phyloP scores from a whole-genome alignment of 2,797 vertebrate species.

The Muraenolepis orangiensis region DNA sequence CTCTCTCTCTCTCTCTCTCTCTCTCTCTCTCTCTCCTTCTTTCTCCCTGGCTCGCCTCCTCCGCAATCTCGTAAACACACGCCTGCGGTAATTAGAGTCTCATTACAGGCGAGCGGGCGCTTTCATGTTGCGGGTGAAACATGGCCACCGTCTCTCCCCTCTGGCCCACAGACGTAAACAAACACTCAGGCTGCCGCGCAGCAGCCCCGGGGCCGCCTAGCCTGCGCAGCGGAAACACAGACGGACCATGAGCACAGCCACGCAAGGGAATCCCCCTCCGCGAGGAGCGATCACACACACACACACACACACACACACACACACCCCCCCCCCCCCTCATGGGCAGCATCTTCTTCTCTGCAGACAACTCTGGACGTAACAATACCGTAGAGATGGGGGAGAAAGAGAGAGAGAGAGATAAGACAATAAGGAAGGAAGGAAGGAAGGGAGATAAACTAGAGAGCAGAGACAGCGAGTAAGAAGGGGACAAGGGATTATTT shows the following conservation, averaged over 20 bases:
- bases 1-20: constrained; percentile 35
- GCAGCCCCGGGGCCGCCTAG: constrained; percentile 52
- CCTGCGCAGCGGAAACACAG: constrained; percentile 25
- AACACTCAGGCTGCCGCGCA: constrained; percentile 57
- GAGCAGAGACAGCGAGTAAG: constrained; percentile 14
- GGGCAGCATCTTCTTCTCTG: too few species aligned
- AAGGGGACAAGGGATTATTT: background rate
- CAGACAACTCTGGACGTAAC: too few species aligned
- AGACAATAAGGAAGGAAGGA: background rate
- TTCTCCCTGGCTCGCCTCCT: constrained; percentile 33
- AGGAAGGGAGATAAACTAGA: background rate
- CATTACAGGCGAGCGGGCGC: constrained; percentile 47
- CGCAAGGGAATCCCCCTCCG: constrained; percentile 59
- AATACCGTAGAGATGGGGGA: constrained; percentile 1
- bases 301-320: constrained; percentile 21
- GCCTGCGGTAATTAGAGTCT: constrained; percentile 49
- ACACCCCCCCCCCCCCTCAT: constrained; percentile 25
- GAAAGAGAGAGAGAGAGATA: constrained; percentile 15
- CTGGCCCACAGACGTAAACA: constrained; percentile 67
- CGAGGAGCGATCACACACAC: constrained; percentile 10
- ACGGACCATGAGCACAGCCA: constrained; percentile 18
- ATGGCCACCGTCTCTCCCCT: constrained; percentile 60
- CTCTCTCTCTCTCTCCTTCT: constrained; percentile 37
- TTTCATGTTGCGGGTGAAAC: constrained; percentile 63
- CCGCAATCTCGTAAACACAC: constrained; percentile 55